Base-by-base conservation (phyloP, 2,797 vertebrate species). In the Sebastes steindachneri region DNA sequence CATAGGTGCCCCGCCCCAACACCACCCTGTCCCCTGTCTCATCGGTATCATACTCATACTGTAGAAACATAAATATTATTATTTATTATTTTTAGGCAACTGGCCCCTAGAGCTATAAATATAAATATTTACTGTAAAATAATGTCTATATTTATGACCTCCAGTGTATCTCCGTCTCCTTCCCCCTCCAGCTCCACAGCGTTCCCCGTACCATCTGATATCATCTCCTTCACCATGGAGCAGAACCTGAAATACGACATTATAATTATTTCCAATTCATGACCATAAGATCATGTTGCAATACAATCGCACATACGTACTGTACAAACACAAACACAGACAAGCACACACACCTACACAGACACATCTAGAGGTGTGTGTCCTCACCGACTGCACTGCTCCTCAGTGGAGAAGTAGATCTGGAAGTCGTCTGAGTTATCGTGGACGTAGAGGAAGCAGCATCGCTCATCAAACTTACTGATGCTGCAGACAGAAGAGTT, bases 401-500 rank as follows among this genome's bases (percentile, higher is more conserved):
- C 95, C 95, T 99, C 97, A 0, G 97, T 99, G 82, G 98, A 98
- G 94, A 99, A 99, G 93, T 97, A 99, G 93, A 99, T 97, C 94
- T 99, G 98, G 95, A 99, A 99, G 94, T 99, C 97, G 7, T 99
- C 98, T 0, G 97, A 98, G 93, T 99, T 99, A 82, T 98, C 96
- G 58, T 97, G 96, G 79, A 99, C 96, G 59, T 98, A 98, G 57
- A 99, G 96, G 96, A 99, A 99, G 92, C 98, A 99, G 91, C 97
- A 99, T 4, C 97, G 96, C 89, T 98, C 98, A 55, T 99, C 98
- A 82, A 98, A 98, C 92, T 98, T 99, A 85, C 97, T 98, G 92
- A 99, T 96, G 55, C 98, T 99, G 89, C 41, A 88, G 91, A 73
- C 4, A 35, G 29, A 17, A 63, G 7, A 28, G 33, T 54, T 3